These are phyloP conservation scores for Aix galericulata DNA, from an alignment of 2,113 vertebrate genomes.

Conservation along the genomic window DNA sequence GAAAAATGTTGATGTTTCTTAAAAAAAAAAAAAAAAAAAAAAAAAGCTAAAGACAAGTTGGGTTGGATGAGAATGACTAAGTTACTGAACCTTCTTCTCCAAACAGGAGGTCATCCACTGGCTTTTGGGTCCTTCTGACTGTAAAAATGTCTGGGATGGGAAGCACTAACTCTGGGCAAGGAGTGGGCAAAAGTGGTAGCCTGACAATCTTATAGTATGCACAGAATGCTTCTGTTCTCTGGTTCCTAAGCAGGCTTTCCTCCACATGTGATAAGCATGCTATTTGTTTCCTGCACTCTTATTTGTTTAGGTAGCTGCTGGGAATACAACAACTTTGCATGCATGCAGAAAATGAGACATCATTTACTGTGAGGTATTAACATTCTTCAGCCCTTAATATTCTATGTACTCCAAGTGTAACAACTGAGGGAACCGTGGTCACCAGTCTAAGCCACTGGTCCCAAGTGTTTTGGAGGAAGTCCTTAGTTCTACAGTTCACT, in stretches of 20 bases:
- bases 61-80: background rate
- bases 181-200: background rate
- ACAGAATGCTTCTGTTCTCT: background rate
- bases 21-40: background rate
- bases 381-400: background rate
- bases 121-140: background rate
- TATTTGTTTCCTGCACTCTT: background rate
- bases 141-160: background rate
- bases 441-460: background rate
- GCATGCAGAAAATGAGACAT: background rate
- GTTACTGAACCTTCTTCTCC: background rate
- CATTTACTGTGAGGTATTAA: background rate
- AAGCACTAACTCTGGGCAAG: background rate
- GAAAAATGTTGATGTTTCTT: background rate
- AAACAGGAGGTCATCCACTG: background rate
- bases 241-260: background rate
- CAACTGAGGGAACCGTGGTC: background rate
- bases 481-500: background rate
- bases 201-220: background rate
- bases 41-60: background rate
- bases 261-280: background rate
- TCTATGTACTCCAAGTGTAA: background rate
- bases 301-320: background rate
- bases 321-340: background rate
- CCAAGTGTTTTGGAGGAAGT: background rate